Evolutionary conservation across 2,888 invertebrate genomes (phyloP), one percentile per base, ranked within the genome.

Genomic region (Sclerodermus sp.): DNA sequence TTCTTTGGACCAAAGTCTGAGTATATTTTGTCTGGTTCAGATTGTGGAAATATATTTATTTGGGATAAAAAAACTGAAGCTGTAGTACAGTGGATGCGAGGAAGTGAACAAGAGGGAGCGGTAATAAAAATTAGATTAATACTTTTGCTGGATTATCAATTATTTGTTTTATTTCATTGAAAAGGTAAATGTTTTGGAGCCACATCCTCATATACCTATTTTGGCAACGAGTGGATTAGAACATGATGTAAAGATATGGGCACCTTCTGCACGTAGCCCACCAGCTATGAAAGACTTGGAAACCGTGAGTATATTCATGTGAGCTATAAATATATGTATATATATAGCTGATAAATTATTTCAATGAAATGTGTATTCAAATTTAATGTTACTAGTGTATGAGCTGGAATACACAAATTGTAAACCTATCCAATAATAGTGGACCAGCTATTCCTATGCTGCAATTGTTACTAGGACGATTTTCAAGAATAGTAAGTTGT

Each of bases 1-100:
- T 97, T 93, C 81, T 96, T 92, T 79, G 97, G 97, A 0, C 91
- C 94, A 0, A 85, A 86, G 62, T 93, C 93, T 60, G 91, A 97
- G 77, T 97, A 87, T 74, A 81, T 97, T 1, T 87, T 96, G 9
- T 95, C 95, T 38, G 97, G 97, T 1, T 95, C 94, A 1, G 96
- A 97, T 76, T 96, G 96, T 79, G 90, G 93, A 6, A 85, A 95
- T 72, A 85, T 86, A 68, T 91, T 86, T 72, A 86, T 96, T 47
- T 97, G 97, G 96, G 93, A 96, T 67, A 90, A 89, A 76, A 84
- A 89, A 45, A 86, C 89, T 0, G 93, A 94, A 77, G 83, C 90
- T 1, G 89, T 97, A 55, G 89, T 96, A n/a, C 92, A 95, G 72
- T 94, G 88, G 83, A 83, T 92, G 82, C 81, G 84, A 55, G 95